phyloP scores from a whole-genome alignment of 2,113 vertebrate species.

The Lucifuga dentata region DNA sequence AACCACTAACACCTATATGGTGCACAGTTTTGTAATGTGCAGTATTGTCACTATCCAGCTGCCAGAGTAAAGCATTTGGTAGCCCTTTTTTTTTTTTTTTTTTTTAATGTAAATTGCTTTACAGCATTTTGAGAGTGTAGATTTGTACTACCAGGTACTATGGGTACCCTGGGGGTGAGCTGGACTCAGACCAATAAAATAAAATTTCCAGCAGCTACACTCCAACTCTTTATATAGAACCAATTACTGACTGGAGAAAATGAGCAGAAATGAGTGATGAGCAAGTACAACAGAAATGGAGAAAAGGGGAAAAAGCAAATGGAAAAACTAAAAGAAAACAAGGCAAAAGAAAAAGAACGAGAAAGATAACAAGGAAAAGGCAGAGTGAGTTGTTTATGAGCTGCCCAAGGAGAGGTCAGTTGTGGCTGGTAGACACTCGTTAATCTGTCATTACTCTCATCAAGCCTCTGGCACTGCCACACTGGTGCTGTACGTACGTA shows the following conservation, averaged over 20 bases:
- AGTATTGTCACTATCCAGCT: too few relatives aligned
- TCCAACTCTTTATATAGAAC: slow-evolving; percentile 25
- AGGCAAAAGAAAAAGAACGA: slow-evolving; percentile 10
- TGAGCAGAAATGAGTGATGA: too few relatives aligned
- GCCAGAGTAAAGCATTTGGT: not conserved
- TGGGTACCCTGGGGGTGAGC: slow-evolving; percentile 28
- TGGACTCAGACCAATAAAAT: slow-evolving; percentile 36
- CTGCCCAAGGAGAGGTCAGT: slow-evolving; percentile 71
- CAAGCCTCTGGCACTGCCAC: slow-evolving; percentile 67
- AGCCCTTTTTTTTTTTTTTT: slow-evolving; percentile 15
- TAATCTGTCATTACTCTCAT: slow-evolving; percentile 79
- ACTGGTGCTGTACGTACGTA: slow-evolving; percentile 18
- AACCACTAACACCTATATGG: too few relatives aligned
- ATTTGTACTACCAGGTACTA: not conserved
- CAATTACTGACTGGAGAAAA: slow-evolving; percentile 44
- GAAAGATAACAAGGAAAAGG: slow-evolving; percentile 10
- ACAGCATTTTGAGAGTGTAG: slow-evolving; percentile 10
- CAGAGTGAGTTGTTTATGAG: slow-evolving; percentile 67
- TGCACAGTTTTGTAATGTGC: too few relatives aligned
- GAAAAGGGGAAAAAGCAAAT: slow-evolving; percentile 14
- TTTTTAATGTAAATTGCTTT: slow-evolving; percentile 8
- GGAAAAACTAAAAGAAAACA: slow-evolving; percentile 14
- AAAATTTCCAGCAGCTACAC: slow-evolving; percentile 25
- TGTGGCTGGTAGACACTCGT: slow-evolving; percentile 66
- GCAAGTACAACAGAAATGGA: not conserved